phyloP scores from a whole-genome alignment of 2,113 vertebrate species.

The Montifringilla adamsi region DNA sequence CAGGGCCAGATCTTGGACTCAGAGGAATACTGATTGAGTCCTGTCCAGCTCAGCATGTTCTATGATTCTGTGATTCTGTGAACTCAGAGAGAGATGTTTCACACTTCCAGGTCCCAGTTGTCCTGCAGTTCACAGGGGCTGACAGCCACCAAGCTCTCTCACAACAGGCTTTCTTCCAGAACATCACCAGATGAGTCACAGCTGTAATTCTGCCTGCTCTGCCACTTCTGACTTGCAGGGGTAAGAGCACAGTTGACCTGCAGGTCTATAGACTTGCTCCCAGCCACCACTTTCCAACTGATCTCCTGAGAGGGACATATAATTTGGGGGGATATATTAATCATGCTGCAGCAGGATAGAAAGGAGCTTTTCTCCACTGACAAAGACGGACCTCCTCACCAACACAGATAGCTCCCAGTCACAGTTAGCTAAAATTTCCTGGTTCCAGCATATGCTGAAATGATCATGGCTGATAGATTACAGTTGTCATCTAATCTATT shows the following conservation, averaged over 20 bases:
- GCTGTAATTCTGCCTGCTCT: background rate
- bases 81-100: background rate
- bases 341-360: background rate
- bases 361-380: background rate
- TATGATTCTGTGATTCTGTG: background rate
- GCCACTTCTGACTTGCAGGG: background rate
- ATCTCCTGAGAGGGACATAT: background rate
- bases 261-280: background rate
- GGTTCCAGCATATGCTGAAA: background rate
- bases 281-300: background rate
- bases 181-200: background rate
- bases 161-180: background rate
- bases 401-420: background rate
- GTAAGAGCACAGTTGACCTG: background rate
- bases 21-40: background rate
- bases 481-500: background rate
- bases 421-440: background rate
- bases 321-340: background rate
- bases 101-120: accelerated
- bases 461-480: background rate
- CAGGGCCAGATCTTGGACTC: background rate
- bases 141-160: background rate
- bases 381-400: background rate
- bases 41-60: background rate
- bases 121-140: background rate